phyloP scores from a whole-genome alignment of 2,113 vertebrate genomes.

The Rattus rattus region DNA sequence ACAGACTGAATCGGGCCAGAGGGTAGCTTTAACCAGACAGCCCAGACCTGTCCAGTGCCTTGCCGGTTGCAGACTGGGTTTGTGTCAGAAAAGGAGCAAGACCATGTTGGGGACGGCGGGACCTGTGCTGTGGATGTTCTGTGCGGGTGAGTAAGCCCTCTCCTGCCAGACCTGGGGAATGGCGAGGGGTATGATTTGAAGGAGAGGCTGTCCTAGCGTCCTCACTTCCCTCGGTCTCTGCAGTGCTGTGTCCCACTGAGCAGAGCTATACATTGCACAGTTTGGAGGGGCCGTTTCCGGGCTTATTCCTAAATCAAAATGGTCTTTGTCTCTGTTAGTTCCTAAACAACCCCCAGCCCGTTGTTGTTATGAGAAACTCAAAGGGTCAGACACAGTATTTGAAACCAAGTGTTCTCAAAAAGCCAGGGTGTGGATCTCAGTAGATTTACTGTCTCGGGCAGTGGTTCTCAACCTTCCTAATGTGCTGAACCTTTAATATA shows the following conservation, averaged over 20 bases:
- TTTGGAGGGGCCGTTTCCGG: not conserved
- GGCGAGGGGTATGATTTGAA: not conserved
- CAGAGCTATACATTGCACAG: not conserved
- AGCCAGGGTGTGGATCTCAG: not conserved
- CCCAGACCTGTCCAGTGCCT: not conserved
- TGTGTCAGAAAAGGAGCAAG: not conserved
- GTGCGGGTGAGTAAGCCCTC: slow-evolving; percentile 79
- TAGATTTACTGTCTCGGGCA: not conserved
- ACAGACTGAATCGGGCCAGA: not conserved
- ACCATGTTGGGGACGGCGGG: not conserved
- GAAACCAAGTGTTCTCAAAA: not conserved
- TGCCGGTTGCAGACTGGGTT: not conserved
- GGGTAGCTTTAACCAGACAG: not conserved
- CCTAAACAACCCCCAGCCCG: not conserved
- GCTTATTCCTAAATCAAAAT: not conserved
- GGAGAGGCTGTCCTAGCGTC: not conserved
- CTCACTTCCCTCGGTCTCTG: no score
- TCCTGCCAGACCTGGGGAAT: not conserved
- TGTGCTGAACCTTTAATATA: no score
- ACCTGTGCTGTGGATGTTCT: slow-evolving; percentile 69
- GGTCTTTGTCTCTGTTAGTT: not conserved
- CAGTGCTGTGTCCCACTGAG: not conserved
- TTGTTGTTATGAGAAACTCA: not conserved
- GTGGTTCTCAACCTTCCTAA: not conserved
- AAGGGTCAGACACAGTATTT: not conserved